A percentile compares a stretch with the other conserved stretches of the same genome.
phyloP scores from a whole-genome alignment of 2,797 vertebrate species.

The Eremophila alpestris region DNA sequence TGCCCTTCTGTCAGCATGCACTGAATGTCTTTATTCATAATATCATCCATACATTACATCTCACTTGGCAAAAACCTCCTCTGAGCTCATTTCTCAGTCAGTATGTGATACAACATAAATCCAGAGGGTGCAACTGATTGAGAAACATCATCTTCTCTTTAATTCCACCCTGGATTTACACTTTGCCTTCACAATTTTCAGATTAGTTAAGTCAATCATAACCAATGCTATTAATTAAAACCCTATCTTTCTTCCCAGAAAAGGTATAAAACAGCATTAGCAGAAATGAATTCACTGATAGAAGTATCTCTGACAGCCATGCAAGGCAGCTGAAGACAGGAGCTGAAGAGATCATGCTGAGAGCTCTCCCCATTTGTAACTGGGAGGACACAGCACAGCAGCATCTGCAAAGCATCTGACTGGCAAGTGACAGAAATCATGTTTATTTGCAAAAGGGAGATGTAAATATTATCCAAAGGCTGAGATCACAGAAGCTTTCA shows the following conservation, averaged over 20 bases:
- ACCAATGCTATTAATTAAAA: background rate
- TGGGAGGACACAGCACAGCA: background rate
- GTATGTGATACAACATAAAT: background rate
- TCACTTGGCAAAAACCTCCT: background rate
- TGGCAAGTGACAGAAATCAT: background rate
- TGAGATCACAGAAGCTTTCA: background rate
- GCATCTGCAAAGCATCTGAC: background rate
- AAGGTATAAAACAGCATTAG: background rate
- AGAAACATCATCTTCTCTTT: background rate
- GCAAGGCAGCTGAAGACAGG: background rate
- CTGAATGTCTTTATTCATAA: background rate
- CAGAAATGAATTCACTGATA: background rate
- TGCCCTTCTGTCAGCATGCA: background rate
- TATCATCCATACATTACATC: background rate
- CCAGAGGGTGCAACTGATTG: background rate
- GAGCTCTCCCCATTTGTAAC: background rate
- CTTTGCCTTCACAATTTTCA: background rate
- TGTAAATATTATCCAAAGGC: background rate
- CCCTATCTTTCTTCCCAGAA: background rate
- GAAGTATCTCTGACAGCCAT: background rate
- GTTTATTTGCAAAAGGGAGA: background rate
- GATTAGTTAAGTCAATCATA: background rate
- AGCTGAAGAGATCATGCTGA: background rate
- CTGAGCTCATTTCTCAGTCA: background rate
- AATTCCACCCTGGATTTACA: background rate